Evolutionary conservation across 2,113 vertebrate species (phyloP).

Genomic region (Myotis davidii): DNA sequence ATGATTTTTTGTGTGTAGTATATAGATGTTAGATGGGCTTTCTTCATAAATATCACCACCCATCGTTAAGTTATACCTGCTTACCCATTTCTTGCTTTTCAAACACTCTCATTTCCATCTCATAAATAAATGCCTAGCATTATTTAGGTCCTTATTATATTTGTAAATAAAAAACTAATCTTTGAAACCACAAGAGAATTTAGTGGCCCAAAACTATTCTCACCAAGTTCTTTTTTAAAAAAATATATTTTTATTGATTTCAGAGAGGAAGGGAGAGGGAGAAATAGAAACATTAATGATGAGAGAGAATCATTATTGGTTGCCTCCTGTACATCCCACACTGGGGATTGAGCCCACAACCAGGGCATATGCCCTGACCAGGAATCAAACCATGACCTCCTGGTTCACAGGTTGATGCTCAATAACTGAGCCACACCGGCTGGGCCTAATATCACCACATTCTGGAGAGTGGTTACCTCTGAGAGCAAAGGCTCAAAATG

Average conservation of each 20-base stretch:
- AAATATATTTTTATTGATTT: too few relatives aligned
- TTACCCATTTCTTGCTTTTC: constrained; percentile 12
- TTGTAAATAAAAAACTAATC: constrained; percentile 51
- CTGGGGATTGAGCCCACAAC: too few relatives aligned
- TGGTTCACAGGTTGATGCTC: too few relatives aligned
- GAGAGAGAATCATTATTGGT: too few relatives aligned
- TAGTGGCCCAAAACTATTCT: background rate
- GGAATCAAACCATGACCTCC: too few relatives aligned
- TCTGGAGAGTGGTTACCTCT: background rate
- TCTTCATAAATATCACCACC: background rate
- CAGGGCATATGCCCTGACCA: too few relatives aligned
- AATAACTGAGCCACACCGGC: too few relatives aligned
- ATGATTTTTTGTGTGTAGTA: background rate
- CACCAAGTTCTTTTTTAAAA: background rate
- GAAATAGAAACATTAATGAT: too few relatives aligned
- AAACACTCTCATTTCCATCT: background rate
- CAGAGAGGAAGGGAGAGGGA: too few relatives aligned
- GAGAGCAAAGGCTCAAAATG: constrained; percentile 1
- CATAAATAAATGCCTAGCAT: background rate
- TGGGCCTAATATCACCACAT: background rate
- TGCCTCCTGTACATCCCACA: too few relatives aligned
- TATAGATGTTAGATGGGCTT: background rate
- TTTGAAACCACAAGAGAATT: background rate
- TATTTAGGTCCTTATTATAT: background rate
- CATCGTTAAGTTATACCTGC: background rate